Evolutionary conservation across 2,797 vertebrate species (phyloP), one percentile per base, ranked within the genome.

Genomic region (Scleropages formosus): DNA sequence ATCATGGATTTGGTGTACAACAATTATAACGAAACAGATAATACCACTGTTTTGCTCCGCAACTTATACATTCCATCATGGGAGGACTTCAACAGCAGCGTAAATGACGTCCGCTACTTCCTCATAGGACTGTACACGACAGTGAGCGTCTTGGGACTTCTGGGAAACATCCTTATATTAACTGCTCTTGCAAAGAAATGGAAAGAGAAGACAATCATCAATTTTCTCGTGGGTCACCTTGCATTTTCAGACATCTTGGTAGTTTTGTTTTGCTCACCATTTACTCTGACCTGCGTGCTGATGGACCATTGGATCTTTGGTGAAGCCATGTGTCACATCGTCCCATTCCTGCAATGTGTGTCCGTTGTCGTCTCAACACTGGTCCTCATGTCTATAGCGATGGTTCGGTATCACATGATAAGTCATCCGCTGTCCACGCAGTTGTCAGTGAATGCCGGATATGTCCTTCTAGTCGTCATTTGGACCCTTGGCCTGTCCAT

Each of bases 291-390:
- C 1, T 92, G 92, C 0, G 75, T 93, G 60, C 75, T 94, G 75
- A 84, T 94, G 61, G 93, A 94, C 78, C 91, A 90, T 0, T 94
- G 93, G 93, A 89, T 92, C 77, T 94, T 94, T 77, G 93, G 93
- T 66, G 84, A 87, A 20, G 58, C 89, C 75, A 90, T 94, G 93
- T 94, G 93, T 64, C 91, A 91, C 0, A 3, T 93, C 12, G 93
- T 94, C 83, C 92, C 93, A 53, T 94, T 94, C 78, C 89, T 94
- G 75, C 93, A 94, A 13, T 94, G 93, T 6, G 78, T 88, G 0
- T 92, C 91, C 0, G 93, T 94, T 68, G 83, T 94, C 15, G 91
- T 93, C 68, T 94, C 93, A 13, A 94, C 93, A 27, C 79, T 93
- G 80, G 93, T 94, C 84, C 84, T 94, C 73, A 91, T 93, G 79